A percentile compares a stretch with the other conserved stretches of the same genome.
Evolutionary conservation across 35 echinoderm and acorn worm genomes (phyloP).

Genomic region (Heliocidaris erythrogramma): DNA sequence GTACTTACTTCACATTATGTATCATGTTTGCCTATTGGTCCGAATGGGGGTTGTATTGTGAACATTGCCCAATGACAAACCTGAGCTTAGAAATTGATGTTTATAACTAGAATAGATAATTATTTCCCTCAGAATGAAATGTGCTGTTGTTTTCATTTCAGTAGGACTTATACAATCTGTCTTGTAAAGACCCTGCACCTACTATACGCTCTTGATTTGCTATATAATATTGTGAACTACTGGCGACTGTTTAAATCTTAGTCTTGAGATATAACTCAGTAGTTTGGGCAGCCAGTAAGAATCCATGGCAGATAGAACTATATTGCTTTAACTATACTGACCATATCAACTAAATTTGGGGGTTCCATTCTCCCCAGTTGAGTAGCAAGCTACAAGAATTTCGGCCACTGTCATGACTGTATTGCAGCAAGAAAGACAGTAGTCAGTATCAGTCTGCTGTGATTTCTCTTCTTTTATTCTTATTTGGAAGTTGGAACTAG

Average conservation of each 20-base stretch:
- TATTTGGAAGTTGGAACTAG: not conserved
- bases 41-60: not conserved
- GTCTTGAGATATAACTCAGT: too few species aligned
- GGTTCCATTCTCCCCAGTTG: not conserved
- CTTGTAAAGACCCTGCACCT: too few species aligned
- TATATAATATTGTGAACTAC: too few species aligned
- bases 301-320: too few species aligned
- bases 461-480: not conserved
- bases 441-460: not conserved
- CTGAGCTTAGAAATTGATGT: not conserved
- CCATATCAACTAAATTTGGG: too few species aligned
- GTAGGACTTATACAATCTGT: not conserved
- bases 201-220: too few species aligned
- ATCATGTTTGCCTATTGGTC: not conserved
- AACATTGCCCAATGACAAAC: not conserved
- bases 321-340: too few species aligned
- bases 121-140: too few species aligned
- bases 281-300: too few species aligned
- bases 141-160: not conserved
- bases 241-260: too few species aligned
- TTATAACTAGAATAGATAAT: too few species aligned
- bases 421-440: not conserved
- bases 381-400: not conserved
- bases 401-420: not conserved
- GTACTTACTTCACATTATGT: not conserved